A percentile compares a stretch with the other conserved stretches of the same genome.
Evolutionary conservation across 2,797 vertebrate genomes (phyloP).

Genomic region (Pipistrellus pygmaeus): DNA sequence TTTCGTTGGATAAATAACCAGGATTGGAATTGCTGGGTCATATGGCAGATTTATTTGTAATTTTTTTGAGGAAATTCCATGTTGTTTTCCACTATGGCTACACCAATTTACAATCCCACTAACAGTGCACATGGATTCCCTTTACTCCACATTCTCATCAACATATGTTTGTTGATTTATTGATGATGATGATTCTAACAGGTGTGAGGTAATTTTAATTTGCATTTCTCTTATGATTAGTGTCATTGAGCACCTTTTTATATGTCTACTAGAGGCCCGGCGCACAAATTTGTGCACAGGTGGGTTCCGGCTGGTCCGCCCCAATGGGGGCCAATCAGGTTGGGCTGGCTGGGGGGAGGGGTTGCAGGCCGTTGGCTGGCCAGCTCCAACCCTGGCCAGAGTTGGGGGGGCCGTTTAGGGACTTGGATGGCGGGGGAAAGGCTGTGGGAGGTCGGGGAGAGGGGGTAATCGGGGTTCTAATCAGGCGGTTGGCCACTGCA

Average conservation of each 20-base stretch:
- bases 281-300: no score
- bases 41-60: background rate
- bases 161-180: background rate
- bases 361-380: no score
- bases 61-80: background rate
- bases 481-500: no score
- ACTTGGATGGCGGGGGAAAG: no score
- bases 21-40: background rate
- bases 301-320: no score
- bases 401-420: no score
- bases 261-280: background rate
- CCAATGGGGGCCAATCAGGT: no score
- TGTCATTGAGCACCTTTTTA: background rate
- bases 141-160: background rate
- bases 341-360: no score
- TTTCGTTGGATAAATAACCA: background rate
- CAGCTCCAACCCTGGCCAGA: no score
- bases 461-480: no score
- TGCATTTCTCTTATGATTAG: background rate
- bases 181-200: background rate
- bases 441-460: rapidly evolving
- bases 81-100: background rate
- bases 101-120: background rate
- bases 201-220: background rate
- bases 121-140: background rate